Percentiles rank a stretch among this genome's conserved stretches.
These are phyloP conservation scores for Psephotus haematonotus DNA, from an alignment of 2,113 vertebrate genomes.

Conservation along the genomic window DNA sequence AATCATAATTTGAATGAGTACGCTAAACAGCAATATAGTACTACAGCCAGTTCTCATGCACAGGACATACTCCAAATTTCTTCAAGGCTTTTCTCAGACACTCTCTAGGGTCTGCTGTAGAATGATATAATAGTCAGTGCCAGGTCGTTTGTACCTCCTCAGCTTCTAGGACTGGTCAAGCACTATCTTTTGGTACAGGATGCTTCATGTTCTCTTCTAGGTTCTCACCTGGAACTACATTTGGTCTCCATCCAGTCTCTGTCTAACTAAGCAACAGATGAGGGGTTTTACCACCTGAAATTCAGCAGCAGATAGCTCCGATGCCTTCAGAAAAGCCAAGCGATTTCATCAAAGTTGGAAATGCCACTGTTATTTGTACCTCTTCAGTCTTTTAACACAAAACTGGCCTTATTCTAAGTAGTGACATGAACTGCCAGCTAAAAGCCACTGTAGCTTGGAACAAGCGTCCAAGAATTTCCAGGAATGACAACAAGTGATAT, in stretches of 20 bases:
- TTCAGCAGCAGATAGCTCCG: not conserved
- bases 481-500: not conserved
- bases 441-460: not conserved
- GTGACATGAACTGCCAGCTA: not conserved
- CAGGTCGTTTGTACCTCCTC: not conserved
- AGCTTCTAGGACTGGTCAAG: not conserved
- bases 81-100: not conserved
- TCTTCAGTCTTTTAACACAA: not conserved
- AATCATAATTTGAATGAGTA: slow-evolving; percentile 55
- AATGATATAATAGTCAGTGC: not conserved
- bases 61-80: not conserved
- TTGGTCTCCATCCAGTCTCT: not conserved
- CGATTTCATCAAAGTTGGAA: not conserved
- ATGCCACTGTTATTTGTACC: not conserved
- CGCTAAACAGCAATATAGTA: slow-evolving; percentile 49
- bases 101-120: not conserved
- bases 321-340: not conserved
- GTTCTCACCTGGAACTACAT: not conserved
- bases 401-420: not conserved
- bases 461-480: not conserved
- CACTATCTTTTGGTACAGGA: not conserved
- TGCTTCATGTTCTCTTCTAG: not conserved
- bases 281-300: not conserved
- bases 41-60: slow-evolving; percentile 53
- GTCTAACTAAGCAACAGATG: not conserved